Conservation (phyloP, 2,113 vertebrate genomes). For the Sinocyclocheilus grahami region DNA sequence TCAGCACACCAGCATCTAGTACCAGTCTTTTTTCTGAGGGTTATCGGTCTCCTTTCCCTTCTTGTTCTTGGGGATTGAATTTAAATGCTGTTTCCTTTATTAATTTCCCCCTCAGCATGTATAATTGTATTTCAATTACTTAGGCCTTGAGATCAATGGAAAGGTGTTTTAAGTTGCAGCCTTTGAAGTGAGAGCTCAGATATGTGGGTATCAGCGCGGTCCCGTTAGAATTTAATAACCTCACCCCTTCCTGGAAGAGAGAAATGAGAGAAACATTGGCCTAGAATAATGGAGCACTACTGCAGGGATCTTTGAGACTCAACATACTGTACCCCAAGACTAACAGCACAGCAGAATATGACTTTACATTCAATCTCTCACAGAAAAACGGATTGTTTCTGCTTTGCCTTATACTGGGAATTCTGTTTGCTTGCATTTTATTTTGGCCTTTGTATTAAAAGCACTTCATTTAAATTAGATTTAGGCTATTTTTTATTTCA, state of each 20-base stretch:
- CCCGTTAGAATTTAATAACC: conserved; percentile 28
- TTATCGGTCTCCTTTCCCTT: conserved; percentile 7
- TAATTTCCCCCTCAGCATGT: conserved; percentile 7
- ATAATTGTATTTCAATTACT: conserved; percentile 25
- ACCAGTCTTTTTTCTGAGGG: background rate
- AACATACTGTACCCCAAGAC: background rate
- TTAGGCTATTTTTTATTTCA: background rate
- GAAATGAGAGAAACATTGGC: background rate
- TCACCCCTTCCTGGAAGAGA: background rate
- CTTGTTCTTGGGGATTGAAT: background rate
- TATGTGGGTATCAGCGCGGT: conserved; percentile 26
- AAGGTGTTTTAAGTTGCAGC: conserved; percentile 33
- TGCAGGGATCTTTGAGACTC: background rate
- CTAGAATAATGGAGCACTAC: background rate
- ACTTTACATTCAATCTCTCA: background rate
- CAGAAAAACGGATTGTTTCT: background rate
- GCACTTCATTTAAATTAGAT: background rate
- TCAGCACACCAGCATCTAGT: background rate
- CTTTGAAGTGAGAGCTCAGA: conserved; percentile 39
- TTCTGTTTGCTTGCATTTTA: background rate
- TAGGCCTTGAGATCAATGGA: conserved; percentile 28
- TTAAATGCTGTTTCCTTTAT: conserved; percentile 9
- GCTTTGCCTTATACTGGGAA: background rate
- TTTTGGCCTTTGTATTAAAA: background rate
- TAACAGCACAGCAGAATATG: background rate